These are phyloP conservation scores for Biston betularia DNA, from an alignment of 2,888 invertebrate species.

Conservation along the genomic window DNA sequence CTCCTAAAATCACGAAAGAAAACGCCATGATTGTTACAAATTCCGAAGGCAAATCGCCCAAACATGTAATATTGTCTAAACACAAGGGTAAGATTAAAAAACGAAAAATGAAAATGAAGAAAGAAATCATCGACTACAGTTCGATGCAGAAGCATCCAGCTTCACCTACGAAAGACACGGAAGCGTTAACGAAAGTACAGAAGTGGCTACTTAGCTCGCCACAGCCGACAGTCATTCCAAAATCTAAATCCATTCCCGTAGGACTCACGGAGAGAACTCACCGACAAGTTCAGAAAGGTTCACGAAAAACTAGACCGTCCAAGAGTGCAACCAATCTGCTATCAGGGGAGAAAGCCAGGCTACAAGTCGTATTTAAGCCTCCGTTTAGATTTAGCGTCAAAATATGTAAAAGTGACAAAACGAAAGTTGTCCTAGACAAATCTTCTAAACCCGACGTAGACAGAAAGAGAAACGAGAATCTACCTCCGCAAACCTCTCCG, in stretches of 20 bases:
- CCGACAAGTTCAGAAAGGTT: slow-evolving; percentile 81
- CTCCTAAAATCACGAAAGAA: slow-evolving; percentile 74
- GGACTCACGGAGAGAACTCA: slow-evolving; percentile 87
- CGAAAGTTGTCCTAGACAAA: slow-evolving; percentile 87
- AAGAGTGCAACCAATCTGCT: slow-evolving; percentile 91
- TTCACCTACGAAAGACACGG: slow-evolving; percentile 84
- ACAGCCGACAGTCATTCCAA: slow-evolving; percentile 87
- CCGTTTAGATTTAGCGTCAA: slow-evolving; percentile 95
- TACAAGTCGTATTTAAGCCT: slow-evolving; percentile 95
- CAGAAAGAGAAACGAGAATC: slow-evolving; percentile 67
- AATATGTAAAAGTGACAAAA: slow-evolving; percentile 90
- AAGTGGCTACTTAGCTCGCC: slow-evolving; percentile 94
- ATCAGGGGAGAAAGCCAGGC: slow-evolving; percentile 89
- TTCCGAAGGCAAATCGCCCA: slow-evolving; percentile 85
- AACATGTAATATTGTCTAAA: slow-evolving; percentile 82
- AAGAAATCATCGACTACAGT: slow-evolving; percentile 93
- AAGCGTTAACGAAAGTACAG: slow-evolving; percentile 91
- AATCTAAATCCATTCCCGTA: slow-evolving; percentile 94
- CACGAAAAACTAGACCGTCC: slow-evolving; percentile 84
- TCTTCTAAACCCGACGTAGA: slow-evolving; percentile 82
- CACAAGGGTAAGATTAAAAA: slow-evolving; percentile 81
- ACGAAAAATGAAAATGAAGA: slow-evolving; percentile 87
- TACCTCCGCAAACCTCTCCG: slow-evolving; percentile 54
- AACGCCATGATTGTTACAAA: slow-evolving; percentile 76
- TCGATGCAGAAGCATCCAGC: slow-evolving; percentile 87